phyloP scores from a whole-genome alignment of 2,113 vertebrate genomes.

The Alligator sinensis region DNA sequence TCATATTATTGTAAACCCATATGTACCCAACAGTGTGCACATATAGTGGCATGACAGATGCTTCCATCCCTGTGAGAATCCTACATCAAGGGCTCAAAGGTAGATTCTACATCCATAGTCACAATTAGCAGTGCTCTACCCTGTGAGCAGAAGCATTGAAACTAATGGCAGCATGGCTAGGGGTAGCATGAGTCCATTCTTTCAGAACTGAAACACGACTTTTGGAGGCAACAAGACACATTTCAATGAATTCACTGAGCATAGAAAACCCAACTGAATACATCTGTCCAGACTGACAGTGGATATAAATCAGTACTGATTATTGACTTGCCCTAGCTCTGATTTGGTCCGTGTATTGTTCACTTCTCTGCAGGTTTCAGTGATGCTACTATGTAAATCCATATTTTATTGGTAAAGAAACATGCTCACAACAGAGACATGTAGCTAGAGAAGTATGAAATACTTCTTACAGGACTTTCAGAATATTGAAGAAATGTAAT shows the following conservation, averaged over 20 bases:
- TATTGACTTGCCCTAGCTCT: not conserved
- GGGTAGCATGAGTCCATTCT: not conserved
- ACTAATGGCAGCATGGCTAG: not conserved
- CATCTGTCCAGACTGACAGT: not conserved
- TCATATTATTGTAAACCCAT: not conserved
- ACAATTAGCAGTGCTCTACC: not conserved
- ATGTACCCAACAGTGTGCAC: not conserved
- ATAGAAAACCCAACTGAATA: not conserved
- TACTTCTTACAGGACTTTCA: not conserved
- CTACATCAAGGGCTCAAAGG: not conserved
- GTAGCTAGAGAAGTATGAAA: not conserved
- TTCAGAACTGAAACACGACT: not conserved
- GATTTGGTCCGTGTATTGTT: not conserved
- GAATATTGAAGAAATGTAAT: not conserved
- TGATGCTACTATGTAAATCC: not conserved
- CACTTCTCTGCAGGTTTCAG: not conserved
- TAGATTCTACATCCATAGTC: not conserved
- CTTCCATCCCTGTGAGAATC: not conserved
- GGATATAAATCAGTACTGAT: not conserved
- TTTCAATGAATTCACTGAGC: not conserved
- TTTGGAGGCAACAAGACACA: not conserved
- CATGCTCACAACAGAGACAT: not conserved
- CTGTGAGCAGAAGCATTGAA: not conserved
- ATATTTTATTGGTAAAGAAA: not conserved
- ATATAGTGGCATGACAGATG: accelerated